Evolutionary conservation across 2,113 vertebrate genomes (phyloP).

Genomic region (Tychaedon coryphoeus): DNA sequence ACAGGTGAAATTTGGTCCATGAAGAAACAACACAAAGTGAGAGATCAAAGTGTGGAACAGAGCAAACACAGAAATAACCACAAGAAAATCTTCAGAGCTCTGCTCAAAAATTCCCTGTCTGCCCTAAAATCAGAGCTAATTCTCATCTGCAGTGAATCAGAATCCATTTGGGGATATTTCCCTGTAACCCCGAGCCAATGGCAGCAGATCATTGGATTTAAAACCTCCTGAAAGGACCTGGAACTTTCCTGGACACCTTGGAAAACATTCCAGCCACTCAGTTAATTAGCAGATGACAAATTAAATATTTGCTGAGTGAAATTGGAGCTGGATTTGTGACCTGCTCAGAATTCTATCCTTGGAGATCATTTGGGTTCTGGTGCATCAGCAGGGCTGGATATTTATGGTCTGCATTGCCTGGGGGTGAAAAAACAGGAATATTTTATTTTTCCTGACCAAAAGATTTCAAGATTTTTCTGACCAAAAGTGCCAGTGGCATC

Average conservation of each 20-base stretch:
- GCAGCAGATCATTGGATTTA: neutral
- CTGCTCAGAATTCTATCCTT: neutral
- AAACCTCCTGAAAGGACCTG: neutral
- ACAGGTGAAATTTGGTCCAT: neutral
- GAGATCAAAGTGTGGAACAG: neutral
- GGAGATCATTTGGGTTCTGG: neutral
- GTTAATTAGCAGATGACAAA: constrained; percentile 52
- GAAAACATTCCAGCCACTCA: neutral
- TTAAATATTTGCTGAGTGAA: constrained; percentile 26
- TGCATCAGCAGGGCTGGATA: neutral
- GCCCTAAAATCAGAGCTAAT: neutral
- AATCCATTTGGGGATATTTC: neutral
- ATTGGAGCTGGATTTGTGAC: neutral
- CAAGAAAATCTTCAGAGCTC: neutral
- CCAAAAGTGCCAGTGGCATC: neutral
- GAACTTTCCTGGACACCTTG: constrained; percentile 22
- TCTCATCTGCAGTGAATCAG: neutral
- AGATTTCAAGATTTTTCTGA: too few species aligned
- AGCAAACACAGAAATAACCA: neutral
- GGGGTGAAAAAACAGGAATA: neutral
- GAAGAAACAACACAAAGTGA: neutral
- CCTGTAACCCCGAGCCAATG: neutral
- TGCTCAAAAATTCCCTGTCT: neutral
- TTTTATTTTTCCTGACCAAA: neutral
- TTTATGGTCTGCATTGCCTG: neutral